These are phyloP conservation scores for Nebria ingens DNA, from an alignment of 1,140 invertebrate genomes.

Conservation along the genomic window DNA sequence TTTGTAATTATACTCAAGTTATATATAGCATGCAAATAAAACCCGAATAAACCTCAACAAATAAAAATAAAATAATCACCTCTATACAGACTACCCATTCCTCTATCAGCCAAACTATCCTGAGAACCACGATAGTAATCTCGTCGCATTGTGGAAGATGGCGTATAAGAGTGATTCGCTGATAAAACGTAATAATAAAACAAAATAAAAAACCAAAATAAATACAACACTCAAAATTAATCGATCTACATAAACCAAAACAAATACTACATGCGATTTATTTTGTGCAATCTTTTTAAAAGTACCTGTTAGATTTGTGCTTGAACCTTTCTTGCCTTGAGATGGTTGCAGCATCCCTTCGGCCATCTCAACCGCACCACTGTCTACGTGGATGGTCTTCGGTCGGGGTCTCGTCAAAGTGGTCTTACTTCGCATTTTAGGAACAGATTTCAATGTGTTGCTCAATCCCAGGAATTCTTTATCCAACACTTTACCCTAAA, in stretches of 20 bases:
- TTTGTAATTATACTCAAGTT: no score
- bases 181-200: conserved; percentile 24
- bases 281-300: conserved; percentile 11
- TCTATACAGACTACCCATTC: conserved; percentile 41
- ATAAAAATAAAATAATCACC: conserved; percentile 36
- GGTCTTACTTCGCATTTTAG: conserved; percentile 49
- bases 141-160: conserved; percentile 59
- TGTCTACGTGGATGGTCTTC: conserved; percentile 81
- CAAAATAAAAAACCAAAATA: conserved; percentile 32
- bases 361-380: conserved; percentile 58
- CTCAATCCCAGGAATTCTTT: conserved; percentile 59
- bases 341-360: conserved; percentile 62
- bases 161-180: conserved; percentile 25
- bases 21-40: background rate
- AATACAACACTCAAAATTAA: conserved; percentile 28
- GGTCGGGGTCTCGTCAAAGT: conserved; percentile 54
- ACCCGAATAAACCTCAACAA: conserved; percentile 15
- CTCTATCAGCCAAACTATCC: conserved; percentile 65
- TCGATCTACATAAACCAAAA: conserved; percentile 20
- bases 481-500: conserved; percentile 64
- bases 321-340: conserved; percentile 68
- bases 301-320: conserved; percentile 68
- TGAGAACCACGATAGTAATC: conserved; percentile 80
- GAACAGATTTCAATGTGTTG: conserved; percentile 47
- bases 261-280: conserved; percentile 16